Base-by-base conservation (phyloP, 2,797 vertebrate species). In the Hybognathus amarus region DNA sequence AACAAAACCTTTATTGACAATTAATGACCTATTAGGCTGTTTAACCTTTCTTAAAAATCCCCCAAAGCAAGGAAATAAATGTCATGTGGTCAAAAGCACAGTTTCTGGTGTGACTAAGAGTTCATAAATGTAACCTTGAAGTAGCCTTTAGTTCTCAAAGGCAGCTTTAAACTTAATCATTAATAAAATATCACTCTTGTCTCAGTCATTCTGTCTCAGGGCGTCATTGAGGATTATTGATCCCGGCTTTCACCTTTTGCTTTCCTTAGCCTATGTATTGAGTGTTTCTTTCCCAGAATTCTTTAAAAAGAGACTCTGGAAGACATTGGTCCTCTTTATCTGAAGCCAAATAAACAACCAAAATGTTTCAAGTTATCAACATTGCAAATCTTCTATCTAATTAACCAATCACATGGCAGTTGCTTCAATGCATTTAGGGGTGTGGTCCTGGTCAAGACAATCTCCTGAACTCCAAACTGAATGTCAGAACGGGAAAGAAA, bases 301-400 rank as follows among this genome's bases (percentile, higher is more conserved):
- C 75, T 92, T 90, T 40, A 79, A 89, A 13, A 45, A 91, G 80
- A 9, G 83, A 87, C 38, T 92, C 92, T 85, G 92, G 64, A 61
- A 94, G 85, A 61, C 83, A 81, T 76, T 86, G 94, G 88, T 92
- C 88, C 80, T 94, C 89, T 89, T 94, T 94, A 89, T 95, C 92
- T 95, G 90, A 47, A 82, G 87, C 17, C 83, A 82, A 47, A 87
- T 2, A 12, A 83, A 22, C 17, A 24, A 42, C 1, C 18, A 56
- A 56, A 18, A 77, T 40, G 6, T 63, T 27, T 63, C 52, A 8
- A 56, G 22, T 56, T 56, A 56, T 56, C 0, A 5, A 11, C 22
- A 56, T n/a, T n/a, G 54, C 22, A n/a, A 56, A 56, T 56, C 18
- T 52, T 20, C n/a, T n/a, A n/a, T n/a, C n/a, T n/a, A n/a, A n/a